Conservation (phyloP, 1,140 invertebrate species). For the Alviniconcha marisindica region DNA sequence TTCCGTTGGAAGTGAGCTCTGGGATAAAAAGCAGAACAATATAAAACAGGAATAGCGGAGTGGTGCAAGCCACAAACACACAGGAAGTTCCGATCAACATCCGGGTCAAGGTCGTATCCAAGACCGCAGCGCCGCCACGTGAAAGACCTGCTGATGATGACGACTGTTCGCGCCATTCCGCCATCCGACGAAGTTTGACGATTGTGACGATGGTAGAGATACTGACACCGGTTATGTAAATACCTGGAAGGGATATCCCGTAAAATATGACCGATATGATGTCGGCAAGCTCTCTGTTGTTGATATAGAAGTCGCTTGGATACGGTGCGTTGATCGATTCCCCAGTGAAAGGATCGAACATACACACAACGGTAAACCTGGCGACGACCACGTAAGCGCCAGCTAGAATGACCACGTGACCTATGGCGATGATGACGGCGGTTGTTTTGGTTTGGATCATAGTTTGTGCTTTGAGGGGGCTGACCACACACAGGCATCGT, state of each 20-base stretch:
- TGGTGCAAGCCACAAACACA: conserved; percentile 14
- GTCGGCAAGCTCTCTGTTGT: neutral
- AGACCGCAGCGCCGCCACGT: neutral
- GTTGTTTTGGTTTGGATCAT: neutral
- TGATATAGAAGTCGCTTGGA: conserved; percentile 16
- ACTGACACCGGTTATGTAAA: neutral
- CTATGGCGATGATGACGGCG: neutral
- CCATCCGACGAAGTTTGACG: neutral
- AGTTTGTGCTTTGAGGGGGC: neutral
- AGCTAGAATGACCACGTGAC: neutral
- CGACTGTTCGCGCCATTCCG: conserved; percentile 8
- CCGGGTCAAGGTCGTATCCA: conserved; percentile 10
- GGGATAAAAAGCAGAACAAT: neutral
- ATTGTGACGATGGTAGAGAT: neutral
- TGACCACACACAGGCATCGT: conserved; percentile 13
- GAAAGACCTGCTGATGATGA: too few relatives aligned
- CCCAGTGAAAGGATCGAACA: conserved; percentile 6
- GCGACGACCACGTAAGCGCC: neutral
- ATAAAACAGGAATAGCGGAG: neutral
- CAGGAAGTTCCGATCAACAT: conserved; percentile 29
- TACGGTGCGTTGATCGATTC: neutral
- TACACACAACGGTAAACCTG: conserved; percentile 5
- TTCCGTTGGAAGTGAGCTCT: neutral
- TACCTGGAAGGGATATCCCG: neutral
- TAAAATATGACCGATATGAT: neutral